Conservation (phyloP, 2,113 vertebrate genomes). For the Egretta garzetta region DNA sequence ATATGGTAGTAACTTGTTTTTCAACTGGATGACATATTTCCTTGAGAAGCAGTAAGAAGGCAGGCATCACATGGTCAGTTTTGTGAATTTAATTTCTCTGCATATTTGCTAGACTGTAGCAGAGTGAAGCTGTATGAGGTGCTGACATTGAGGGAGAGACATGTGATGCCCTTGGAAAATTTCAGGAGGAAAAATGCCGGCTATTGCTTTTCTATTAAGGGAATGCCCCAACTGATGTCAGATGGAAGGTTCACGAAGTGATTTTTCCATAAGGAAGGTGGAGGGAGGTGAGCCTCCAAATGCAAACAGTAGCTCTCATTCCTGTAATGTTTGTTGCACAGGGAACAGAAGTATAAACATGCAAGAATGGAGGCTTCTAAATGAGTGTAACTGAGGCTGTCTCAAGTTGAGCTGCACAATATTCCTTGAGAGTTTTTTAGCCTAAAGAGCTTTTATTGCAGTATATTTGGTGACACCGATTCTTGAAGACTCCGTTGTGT, state of each 20-base stretch:
- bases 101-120: not conserved
- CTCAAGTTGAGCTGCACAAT: not conserved
- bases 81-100: not conserved
- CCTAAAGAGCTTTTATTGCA: not conserved
- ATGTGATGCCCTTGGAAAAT: not conserved
- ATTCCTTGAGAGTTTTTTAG: not conserved
- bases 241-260: not conserved
- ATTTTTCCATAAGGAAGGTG: not conserved
- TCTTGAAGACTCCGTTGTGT: not conserved
- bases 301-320: not conserved
- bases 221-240: not conserved
- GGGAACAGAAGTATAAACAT: not conserved
- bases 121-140: not conserved
- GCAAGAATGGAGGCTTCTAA: not conserved
- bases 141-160: not conserved
- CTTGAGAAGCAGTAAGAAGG: not conserved
- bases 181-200: not conserved
- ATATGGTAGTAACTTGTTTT: not conserved
- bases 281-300: not conserved
- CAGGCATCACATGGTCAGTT: not conserved
- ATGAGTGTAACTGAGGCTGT: not conserved
- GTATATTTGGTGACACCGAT: not conserved
- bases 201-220: not conserved
- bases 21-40: not conserved
- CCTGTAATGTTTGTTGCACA: rapidly evolving